Conservation (phyloP, 2,888 invertebrate genomes). For the Hyles lineata region DNA sequence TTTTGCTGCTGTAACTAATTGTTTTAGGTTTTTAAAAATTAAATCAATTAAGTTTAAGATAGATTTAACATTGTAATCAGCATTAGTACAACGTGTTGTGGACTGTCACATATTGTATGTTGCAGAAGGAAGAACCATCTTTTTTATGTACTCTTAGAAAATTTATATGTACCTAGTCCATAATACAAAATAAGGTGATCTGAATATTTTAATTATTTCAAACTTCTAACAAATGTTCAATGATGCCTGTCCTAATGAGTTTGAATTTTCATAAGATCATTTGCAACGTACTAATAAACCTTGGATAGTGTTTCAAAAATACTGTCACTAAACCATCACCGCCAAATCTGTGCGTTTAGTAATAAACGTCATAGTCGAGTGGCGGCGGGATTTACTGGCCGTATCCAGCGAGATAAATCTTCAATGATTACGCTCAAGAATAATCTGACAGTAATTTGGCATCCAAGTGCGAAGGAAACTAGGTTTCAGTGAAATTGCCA, state of each 20-base stretch:
- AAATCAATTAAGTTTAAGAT: not conserved
- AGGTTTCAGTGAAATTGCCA: not conserved
- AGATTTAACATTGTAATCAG: not conserved
- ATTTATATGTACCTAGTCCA: too few relatives aligned
- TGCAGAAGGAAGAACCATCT: too few relatives aligned
- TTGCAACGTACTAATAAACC: too few relatives aligned
- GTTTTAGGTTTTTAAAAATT: not conserved
- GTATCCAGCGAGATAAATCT: not conserved
- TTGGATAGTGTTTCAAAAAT: too few relatives aligned
- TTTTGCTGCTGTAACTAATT: constrained; percentile 3
- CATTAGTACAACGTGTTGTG: too few relatives aligned
- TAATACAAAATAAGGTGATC: too few relatives aligned
- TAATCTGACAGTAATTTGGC: constrained; percentile 4
- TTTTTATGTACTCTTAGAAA: too few relatives aligned
- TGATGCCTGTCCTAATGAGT: too few relatives aligned
- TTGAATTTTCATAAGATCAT: too few relatives aligned
- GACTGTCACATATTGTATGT: too few relatives aligned
- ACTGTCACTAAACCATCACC: not conserved
- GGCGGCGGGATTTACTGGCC: not conserved
- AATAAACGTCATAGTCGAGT: not conserved
- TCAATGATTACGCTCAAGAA: not conserved
- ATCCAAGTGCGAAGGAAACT: constrained; percentile 1
- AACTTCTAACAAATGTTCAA: too few relatives aligned
- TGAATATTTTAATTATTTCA: too few relatives aligned
- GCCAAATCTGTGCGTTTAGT: not conserved